Evolutionary conservation across 1,140 invertebrate species (phyloP).

Genomic region (Cylas formicarius): DNA sequence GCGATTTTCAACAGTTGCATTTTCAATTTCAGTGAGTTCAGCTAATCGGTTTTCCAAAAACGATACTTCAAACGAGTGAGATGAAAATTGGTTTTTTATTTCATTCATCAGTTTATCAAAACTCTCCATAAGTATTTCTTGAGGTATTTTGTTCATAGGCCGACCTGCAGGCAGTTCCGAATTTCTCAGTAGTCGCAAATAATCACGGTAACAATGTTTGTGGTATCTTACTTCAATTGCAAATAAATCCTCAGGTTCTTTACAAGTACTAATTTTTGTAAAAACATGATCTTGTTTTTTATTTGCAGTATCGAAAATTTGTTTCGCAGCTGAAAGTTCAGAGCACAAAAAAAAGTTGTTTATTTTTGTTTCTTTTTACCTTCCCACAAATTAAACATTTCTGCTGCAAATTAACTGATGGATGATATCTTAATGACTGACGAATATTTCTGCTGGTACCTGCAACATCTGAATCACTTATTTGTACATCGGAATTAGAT

Average conservation of each 20-base stretch:
- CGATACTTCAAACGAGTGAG: slow-evolving; percentile 16
- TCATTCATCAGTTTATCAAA: slow-evolving; percentile 20
- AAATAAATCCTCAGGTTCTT: slow-evolving; percentile 10
- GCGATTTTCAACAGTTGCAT: slow-evolving; percentile 12
- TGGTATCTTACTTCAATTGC: slow-evolving; percentile 13
- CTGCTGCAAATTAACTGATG: not conserved
- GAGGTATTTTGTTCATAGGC: slow-evolving; percentile 16
- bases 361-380: slow-evolving; percentile 9
- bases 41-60: slow-evolving; percentile 14
- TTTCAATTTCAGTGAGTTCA: slow-evolving; percentile 16
- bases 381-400: slow-evolving; percentile 13
- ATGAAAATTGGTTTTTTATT: slow-evolving; percentile 14
- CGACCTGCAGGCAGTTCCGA: slow-evolving; percentile 11
- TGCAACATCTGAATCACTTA: slow-evolving; percentile 3
- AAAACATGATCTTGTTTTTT: slow-evolving; percentile 11
- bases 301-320: slow-evolving; percentile 10
- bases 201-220: slow-evolving; percentile 19
- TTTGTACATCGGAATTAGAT: slow-evolving; percentile 9
- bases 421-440: not conserved
- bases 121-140: slow-evolving; percentile 11
- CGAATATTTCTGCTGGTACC: slow-evolving; percentile 1
- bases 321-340: slow-evolving; percentile 14
- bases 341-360: slow-evolving; percentile 9
- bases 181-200: slow-evolving; percentile 14
- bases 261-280: slow-evolving; percentile 9